Base-by-base conservation (phyloP, 53 echinoderm and acorn worm genomes). In the Actinopyga echinites region DNA sequence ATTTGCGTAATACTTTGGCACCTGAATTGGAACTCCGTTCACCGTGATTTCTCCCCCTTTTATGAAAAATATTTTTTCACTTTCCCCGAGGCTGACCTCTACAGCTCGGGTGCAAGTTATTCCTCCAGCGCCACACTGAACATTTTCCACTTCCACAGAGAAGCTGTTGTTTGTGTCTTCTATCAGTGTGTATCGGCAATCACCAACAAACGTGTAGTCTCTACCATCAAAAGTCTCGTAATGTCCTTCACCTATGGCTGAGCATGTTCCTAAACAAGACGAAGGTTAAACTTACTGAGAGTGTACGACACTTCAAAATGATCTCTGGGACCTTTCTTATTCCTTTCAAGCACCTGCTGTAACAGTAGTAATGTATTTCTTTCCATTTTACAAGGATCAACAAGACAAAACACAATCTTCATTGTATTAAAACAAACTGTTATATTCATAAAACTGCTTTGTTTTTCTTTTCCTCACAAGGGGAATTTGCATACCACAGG, bases 191-290 rank as follows among this genome's bases (percentile, higher is more conserved):
- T 95, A 95, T 60, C 92, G 90, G 61, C 95, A 95, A 74, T 90
- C 90, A 15, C 95, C 95, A 4, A 86, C 83, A 60, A 95, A 95
- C 17, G 95, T 78, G 68, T 90, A 95, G 63, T 85, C 71, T 23
- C 85, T 82, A 30, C 95, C 95, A 54, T 95, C 95, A 59, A 95
- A 95, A 3, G 95, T 95, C 35, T 85, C 82, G 68, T 87, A 95
- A 74, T 95, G 95, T 13, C 92, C 95, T 57, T 95, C 95, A 34
- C 95, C 95, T 11, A 92, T 79, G 31, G 90, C 92, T 8, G 92
- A 92, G 75, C 95, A 95, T 0, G 89, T 79, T n/a, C 90, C 95
- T 95, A 49, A 23, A 64, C n/a, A n/a, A 43, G n/a, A n/a, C n/a
- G n/a, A n/a, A n/a, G n/a, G n/a, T n/a, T n/a, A n/a, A 19, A 28